Evolutionary conservation across 2,888 invertebrate genomes (phyloP).

Genomic region (Darwinula stevensoni): DNA sequence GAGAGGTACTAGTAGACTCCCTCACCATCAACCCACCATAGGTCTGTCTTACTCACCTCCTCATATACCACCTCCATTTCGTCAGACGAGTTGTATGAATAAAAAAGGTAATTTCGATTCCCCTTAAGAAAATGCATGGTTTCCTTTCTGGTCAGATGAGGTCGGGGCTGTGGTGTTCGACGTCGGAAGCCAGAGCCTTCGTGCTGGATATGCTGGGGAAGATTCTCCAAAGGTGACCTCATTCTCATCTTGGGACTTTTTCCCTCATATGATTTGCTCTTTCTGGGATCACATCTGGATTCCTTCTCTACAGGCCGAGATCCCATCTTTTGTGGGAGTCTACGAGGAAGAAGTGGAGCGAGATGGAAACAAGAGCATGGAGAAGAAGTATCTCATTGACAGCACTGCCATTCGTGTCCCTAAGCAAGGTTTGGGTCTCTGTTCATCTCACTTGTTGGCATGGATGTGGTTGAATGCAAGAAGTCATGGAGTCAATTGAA

Average conservation of each 20-base stretch:
- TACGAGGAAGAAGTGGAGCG: constrained; percentile 25
- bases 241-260: background rate
- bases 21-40: no score
- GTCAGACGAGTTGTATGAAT: no score
- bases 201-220: constrained; percentile 86
- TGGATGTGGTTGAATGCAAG: no score
- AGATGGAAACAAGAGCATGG: constrained; percentile 9
- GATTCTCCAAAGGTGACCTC: constrained; percentile 68
- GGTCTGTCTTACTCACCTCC: no score
- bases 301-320: constrained; percentile 32
- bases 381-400: constrained; percentile 41
- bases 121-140: no score
- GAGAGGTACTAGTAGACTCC: no score
- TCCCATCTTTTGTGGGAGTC: constrained; percentile 69
- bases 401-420: constrained; percentile 76
- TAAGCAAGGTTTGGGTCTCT: constrained; percentile 16
- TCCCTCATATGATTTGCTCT: background rate
- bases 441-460: no score
- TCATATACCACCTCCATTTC: no score
- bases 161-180: constrained; percentile 96
- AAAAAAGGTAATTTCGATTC: no score
- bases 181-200: constrained; percentile 61
- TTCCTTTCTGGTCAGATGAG: no score
- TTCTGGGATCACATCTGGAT: constrained; percentile 9
- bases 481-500: no score